Conservation (phyloP, 2,888 invertebrate genomes). For the Aphidius colemani region DNA sequence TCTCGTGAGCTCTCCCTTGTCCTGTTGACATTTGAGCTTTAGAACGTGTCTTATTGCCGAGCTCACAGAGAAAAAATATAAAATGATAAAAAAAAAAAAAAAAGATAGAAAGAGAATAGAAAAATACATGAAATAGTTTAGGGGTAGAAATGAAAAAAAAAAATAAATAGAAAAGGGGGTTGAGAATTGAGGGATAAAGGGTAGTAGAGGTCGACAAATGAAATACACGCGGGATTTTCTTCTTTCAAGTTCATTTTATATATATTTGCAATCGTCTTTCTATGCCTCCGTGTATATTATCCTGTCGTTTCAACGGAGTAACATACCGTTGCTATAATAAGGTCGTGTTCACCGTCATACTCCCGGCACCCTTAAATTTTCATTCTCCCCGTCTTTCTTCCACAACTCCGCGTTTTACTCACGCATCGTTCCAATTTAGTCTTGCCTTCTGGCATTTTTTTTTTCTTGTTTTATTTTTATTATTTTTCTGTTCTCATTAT, state of each 20-base stretch:
- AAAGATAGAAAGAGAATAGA: neutral
- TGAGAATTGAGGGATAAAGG: neutral
- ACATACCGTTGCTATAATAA: constrained; percentile 36
- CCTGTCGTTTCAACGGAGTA: constrained; percentile 25
- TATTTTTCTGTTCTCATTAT: too few relatives aligned
- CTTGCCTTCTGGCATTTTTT: constrained; percentile 12
- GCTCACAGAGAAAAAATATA: constrained; percentile 5
- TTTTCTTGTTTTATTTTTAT: neutral
- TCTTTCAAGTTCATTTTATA: neutral
- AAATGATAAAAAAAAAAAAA: neutral
- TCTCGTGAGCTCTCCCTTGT: constrained; percentile 5
- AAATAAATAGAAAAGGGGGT: neutral
- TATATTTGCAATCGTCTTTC: neutral
- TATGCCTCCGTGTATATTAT: constrained; percentile 8
- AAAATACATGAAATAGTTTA: neutral
- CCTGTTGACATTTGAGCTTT: constrained; percentile 40
- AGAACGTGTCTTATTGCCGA: constrained; percentile 31
- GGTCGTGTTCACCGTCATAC: constrained; percentile 26
- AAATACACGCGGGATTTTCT: neutral
- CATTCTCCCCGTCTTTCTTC: constrained; percentile 5
- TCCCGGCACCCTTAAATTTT: constrained; percentile 5
- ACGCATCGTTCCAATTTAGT: constrained; percentile 22
- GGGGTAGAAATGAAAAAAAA: too few relatives aligned
- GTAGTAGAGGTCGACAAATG: neutral
- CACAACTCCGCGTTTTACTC: neutral